Percentiles rank a stretch among this genome's conserved stretches.
Conservation (phyloP, 2,888 invertebrate genomes). For the Osedax frankpressi region DNA sequence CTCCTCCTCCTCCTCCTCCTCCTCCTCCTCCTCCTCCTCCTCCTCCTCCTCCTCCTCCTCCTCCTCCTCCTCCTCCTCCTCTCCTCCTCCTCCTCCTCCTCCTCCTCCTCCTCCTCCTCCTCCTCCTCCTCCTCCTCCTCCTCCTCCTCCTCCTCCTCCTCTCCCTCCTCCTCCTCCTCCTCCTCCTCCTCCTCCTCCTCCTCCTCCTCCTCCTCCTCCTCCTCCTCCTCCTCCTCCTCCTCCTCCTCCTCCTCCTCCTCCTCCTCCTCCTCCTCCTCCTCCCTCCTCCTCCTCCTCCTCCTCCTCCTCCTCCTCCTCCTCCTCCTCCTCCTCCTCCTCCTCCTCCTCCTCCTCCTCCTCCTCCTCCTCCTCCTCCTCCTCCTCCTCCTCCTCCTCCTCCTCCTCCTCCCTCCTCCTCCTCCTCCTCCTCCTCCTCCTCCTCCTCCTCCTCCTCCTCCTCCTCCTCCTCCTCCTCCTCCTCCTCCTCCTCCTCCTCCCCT, state of each 20-base stretch:
- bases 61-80: not conserved
- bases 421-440: too few relatives aligned
- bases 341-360: too few relatives aligned
- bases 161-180: not conserved
- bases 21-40: not conserved
- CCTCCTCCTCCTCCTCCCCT: too few relatives aligned
- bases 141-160: not conserved
- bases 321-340: too few relatives aligned
- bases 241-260: not conserved
- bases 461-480: too few relatives aligned
- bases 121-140: not conserved
- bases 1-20: not conserved
- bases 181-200: not conserved
- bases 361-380: too few relatives aligned
- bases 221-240: not conserved
- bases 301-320: too few relatives aligned
- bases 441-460: too few relatives aligned
- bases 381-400: too few relatives aligned
- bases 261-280: not conserved
- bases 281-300: not conserved
- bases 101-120: not conserved
- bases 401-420: too few relatives aligned
- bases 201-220: not conserved
- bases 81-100: not conserved
- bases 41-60: not conserved